Percentiles rank a stretch among this genome's conserved stretches.
Evolutionary conservation across 2,888 invertebrate species (phyloP).

Genomic region (Noctua comes): DNA sequence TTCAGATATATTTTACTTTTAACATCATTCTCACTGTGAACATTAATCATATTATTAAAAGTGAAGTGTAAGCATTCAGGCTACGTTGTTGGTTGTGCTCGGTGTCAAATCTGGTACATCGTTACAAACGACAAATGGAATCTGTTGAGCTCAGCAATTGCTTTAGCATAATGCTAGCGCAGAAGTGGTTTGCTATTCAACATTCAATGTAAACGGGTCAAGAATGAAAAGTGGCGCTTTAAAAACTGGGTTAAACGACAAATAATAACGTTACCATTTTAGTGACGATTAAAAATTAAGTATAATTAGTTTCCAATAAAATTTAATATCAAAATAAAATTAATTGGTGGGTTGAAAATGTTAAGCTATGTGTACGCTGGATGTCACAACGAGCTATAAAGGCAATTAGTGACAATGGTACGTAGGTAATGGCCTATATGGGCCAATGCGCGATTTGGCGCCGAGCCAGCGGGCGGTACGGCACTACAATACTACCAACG

Average conservation of each 20-base stretch:
- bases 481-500: conserved; percentile 20
- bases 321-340: conserved; percentile 42
- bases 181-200: conserved; percentile 8
- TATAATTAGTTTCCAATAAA: conserved; percentile 25
- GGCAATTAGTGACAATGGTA: conserved; percentile 84
- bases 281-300: conserved; percentile 1
- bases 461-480: conserved; percentile 67
- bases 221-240: not conserved
- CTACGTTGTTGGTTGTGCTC: conserved; percentile 6
- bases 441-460: conserved; percentile 77
- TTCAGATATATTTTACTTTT: conserved; percentile 4
- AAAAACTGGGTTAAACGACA: conserved; percentile 21
- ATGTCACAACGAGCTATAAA: conserved; percentile 77
- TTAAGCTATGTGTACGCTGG: conserved; percentile 69
- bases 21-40: not conserved
- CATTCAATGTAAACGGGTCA: conserved; percentile 30
- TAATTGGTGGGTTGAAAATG: conserved; percentile 61
- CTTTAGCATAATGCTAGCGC: conserved; percentile 27
- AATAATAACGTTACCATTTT: not conserved
- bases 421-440: conserved; percentile 79
- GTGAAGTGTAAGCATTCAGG: conserved; percentile 8
- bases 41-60: conserved; percentile 21
- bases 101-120: conserved; percentile 28
- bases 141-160: conserved; percentile 37
- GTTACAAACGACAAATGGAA: conserved; percentile 40